Base-by-base conservation (phyloP, 2,888 invertebrate species). In the Frankliniella fusca region DNA sequence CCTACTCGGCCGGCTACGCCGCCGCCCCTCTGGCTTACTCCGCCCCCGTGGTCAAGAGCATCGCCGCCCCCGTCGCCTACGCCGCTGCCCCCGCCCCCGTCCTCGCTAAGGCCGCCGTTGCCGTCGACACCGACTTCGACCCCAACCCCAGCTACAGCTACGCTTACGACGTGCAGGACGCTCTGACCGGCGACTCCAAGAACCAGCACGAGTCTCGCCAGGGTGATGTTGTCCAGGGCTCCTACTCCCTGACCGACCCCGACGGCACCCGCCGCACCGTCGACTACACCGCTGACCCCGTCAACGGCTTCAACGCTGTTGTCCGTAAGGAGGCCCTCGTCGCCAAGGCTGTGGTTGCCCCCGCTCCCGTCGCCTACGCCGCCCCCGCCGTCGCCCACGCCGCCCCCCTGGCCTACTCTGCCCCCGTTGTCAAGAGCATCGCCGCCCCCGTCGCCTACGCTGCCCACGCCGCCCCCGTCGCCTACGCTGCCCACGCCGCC, bases 211-310 rank as follows among this genome's bases (percentile, higher is more conserved):
- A 85, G 82, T 82, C 82, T 65, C 82, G 85, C 76, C 84, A 85
- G 83, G 85, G 85, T 38, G 85, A 85, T 83, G 80, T 82, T 28
- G 85, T 85, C 80, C 84, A 83, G 83, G 85, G 85, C 48, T 83
- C 84, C 81, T 85, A 85, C 84, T 83, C 83, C 61, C 81, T 85
- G 50, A 81, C 84, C 49, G 84, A 85, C 49, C 83, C 85, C 70
- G 85, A 85, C 83, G 85, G 85, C 79, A 85, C 84, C 80, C 83
- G 81, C 81, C 84, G 85, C 50, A 84, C 84, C 80, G 85, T 85
- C 50, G 85, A 85, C 81, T 85, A 85, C 83, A 85, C 84, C 82
- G 84, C 84, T 20, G 85, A 85, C 80, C 84, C 83, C 80, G 82
- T 83, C 38, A 83, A 84, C 83, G 85, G 85, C 49, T 85, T 84